Percentiles rank a stretch among this genome's conserved stretches.
These are phyloP conservation scores for Lacanobia oleracea DNA, from an alignment of 2,888 invertebrate species.

Conservation along the genomic window DNA sequence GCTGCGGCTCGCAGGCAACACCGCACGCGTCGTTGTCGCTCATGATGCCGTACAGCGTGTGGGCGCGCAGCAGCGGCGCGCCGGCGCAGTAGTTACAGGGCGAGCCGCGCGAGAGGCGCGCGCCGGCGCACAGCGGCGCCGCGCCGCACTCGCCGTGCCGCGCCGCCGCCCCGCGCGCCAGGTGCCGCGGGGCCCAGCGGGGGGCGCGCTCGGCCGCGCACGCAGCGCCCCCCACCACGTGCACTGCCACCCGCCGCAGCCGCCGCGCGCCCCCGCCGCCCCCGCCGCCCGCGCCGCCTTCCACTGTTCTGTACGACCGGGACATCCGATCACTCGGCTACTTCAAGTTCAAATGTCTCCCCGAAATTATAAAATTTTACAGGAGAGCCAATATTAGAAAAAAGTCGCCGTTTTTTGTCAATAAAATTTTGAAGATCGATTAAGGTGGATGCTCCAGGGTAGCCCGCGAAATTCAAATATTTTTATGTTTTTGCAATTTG, in stretches of 20 bases:
- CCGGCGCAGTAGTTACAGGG: constrained; percentile 82
- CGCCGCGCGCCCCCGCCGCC: constrained; percentile 57
- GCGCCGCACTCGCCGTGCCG: constrained; percentile 57
- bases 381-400: no score
- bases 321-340: no score
- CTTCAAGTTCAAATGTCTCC: no score
- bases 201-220: constrained; percentile 57
- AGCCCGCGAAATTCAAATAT: no score
- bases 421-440: no score
- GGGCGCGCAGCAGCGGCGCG: constrained; percentile 76
- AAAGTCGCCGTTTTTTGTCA: no score
- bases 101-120: constrained; percentile 63
- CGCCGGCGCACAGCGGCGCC: constrained; percentile 70
- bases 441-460: no score
- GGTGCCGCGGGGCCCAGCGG: constrained; percentile 72
- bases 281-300: constrained; percentile 41
- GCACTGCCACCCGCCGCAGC: constrained; percentile 66
- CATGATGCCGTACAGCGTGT: constrained; percentile 75
- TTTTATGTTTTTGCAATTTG: no score
- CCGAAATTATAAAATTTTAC: no score
- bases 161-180: constrained; percentile 52
- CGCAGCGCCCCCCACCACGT: constrained; percentile 58
- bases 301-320: constrained; percentile 61
- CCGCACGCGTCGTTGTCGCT: constrained; percentile 75
- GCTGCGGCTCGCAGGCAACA: constrained; percentile 78